Percentiles rank a stretch among this genome's conserved stretches.
Evolutionary conservation across 2,797 vertebrate genomes (phyloP).

Genomic region (Coreius guichenoti): DNA sequence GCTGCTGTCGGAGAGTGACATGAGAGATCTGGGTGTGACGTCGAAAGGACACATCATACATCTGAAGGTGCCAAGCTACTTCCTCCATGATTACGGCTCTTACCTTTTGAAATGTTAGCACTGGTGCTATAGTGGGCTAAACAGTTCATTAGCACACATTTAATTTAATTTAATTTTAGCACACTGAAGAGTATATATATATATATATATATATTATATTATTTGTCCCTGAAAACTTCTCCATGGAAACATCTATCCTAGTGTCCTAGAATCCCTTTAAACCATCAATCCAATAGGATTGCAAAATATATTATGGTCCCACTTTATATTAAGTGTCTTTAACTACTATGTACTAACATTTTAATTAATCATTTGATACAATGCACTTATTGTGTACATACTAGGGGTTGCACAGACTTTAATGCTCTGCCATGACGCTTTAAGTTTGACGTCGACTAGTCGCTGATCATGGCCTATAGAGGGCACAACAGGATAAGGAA

Average conservation of each 20-base stretch:
- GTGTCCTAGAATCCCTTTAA: not conserved
- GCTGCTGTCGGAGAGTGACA: constrained; percentile 89
- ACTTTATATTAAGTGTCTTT: too few relatives aligned
- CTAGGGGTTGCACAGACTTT: too few relatives aligned
- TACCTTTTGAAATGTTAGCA: not conserved
- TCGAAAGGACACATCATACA: constrained; percentile 98
- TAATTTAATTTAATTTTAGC: not conserved
- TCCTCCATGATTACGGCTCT: not conserved
- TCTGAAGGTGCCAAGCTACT: constrained; percentile 83
- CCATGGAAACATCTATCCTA: not conserved
- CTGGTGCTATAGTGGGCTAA: not conserved
- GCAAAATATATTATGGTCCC: too few relatives aligned
- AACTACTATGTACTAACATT: too few relatives aligned
- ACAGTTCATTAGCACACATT: constrained; percentile 42
- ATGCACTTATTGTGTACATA: too few relatives aligned
- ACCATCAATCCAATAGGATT: not conserved
- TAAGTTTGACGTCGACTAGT: too few relatives aligned
- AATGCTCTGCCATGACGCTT: too few relatives aligned
- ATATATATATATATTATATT: not conserved
- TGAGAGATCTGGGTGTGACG: constrained; percentile 94
- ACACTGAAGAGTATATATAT: not conserved
- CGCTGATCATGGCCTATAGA: too few relatives aligned
- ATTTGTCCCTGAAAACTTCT: not conserved
- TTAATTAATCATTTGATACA: too few relatives aligned
- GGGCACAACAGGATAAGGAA: too few relatives aligned